Conservation (phyloP, 2,113 vertebrate species). For the Catagonus wagneri region DNA sequence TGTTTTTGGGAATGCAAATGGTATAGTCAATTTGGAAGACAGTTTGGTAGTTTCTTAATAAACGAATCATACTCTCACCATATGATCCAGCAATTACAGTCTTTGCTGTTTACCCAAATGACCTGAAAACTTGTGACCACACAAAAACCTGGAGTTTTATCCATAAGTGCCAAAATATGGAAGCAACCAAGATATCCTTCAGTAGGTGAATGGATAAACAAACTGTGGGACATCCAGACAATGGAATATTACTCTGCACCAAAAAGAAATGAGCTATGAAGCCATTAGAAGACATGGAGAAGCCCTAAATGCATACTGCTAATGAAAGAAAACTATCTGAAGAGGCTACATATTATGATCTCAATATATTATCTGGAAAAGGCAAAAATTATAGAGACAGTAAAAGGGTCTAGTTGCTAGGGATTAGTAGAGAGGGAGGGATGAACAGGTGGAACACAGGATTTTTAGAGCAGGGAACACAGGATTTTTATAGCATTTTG, state of each 20-base stretch:
- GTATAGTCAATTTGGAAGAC: not conserved
- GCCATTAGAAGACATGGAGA: not conserved
- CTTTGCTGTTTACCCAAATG: not conserved
- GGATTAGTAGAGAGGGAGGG: not conserved
- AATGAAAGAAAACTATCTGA: not conserved
- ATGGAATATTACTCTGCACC: not conserved
- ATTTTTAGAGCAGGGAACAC: not conserved
- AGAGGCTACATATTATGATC: not conserved
- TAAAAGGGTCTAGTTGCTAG: not conserved
- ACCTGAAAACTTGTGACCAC: not conserved
- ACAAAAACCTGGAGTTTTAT: not conserved
- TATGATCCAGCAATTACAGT: not conserved
- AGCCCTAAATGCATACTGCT: not conserved
- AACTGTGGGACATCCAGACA: not conserved
- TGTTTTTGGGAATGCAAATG: not conserved
- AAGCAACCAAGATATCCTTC: not conserved
- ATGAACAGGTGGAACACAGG: not conserved
- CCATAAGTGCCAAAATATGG: not conserved
- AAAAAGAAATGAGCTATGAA: not conserved
- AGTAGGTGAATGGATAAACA: not conserved
- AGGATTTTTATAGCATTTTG: not conserved
- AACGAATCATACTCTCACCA: not conserved
- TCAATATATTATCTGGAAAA: not conserved
- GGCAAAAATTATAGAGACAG: not conserved
- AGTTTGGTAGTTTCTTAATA: not conserved